phyloP scores from a whole-genome alignment of 2,797 vertebrate genomes.

The Neostethus bicornis region DNA sequence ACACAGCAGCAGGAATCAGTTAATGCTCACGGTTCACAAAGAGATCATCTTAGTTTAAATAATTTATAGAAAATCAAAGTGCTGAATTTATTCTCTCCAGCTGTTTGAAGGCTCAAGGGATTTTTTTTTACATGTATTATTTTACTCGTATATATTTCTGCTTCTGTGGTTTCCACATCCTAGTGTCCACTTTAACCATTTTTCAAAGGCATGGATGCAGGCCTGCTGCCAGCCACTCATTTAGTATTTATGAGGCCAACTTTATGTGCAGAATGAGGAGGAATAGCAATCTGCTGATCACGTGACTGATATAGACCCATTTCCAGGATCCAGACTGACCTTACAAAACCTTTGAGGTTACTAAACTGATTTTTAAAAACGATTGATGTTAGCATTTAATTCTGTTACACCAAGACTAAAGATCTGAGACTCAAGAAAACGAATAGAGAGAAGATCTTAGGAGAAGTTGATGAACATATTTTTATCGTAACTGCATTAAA shows the following conservation, averaged over 20 bases:
- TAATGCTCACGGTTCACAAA: background rate
- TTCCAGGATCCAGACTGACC: background rate
- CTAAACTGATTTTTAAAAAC: background rate
- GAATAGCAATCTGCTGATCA: background rate
- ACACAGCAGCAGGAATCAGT: background rate
- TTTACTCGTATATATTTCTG: background rate
- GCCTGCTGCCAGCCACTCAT: slow-evolving; percentile 9
- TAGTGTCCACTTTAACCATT: slow-evolving; percentile 1
- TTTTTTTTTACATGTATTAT: background rate
- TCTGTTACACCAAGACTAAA: background rate
- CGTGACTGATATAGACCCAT: background rate
- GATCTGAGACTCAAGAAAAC: slow-evolving; percentile 24
- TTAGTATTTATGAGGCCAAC: slow-evolving; percentile 15
- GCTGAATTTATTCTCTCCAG: background rate
- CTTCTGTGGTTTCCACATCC: background rate
- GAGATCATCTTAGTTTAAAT: slow-evolving; percentile 8
- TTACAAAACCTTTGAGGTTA: background rate
- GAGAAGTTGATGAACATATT: background rate
- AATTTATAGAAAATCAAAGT: slow-evolving; percentile 18
- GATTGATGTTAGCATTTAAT: background rate
- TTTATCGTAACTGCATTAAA: background rate
- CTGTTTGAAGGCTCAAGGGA: background rate
- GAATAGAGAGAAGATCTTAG: slow-evolving; percentile 39
- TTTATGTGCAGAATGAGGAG: background rate
- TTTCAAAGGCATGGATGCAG: slow-evolving; percentile 1